Percentiles rank a stretch among this genome's conserved stretches.
Evolutionary conservation across 2,113 vertebrate genomes (phyloP).

Genomic region (Galbula dea): DNA sequence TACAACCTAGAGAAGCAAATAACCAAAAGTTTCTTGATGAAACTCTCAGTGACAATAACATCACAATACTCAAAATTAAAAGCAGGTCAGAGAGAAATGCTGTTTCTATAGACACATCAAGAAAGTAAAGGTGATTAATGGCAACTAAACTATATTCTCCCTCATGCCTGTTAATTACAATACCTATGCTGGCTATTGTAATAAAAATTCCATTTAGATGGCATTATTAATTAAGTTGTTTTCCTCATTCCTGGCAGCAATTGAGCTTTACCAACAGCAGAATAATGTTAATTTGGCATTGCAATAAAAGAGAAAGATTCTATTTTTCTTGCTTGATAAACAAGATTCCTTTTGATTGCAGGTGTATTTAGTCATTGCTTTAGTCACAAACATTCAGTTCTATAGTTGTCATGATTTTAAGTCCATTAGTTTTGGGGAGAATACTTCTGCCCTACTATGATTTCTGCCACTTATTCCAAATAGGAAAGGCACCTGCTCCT

Average conservation of each 20-base stretch:
- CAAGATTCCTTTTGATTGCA: background rate
- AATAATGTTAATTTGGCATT: slow-evolving; percentile 25
- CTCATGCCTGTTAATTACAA: slow-evolving; percentile 24
- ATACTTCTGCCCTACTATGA: background rate
- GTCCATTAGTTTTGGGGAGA: background rate
- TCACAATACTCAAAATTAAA: slow-evolving; percentile 21
- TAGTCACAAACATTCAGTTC: background rate
- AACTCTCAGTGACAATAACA: background rate
- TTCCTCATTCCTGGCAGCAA: slow-evolving; percentile 42
- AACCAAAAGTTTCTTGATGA: background rate
- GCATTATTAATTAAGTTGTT: slow-evolving; percentile 53
- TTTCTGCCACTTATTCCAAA: background rate
- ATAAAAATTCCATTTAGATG: slow-evolving; percentile 47
- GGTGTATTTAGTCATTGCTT: background rate
- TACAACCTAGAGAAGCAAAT: background rate
- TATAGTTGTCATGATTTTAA: background rate
- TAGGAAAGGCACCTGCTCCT: background rate
- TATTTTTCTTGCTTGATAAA: background rate
- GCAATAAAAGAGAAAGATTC: slow-evolving; percentile 38
- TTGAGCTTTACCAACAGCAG: slow-evolving; percentile 29
- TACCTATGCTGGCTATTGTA: slow-evolving; percentile 11
- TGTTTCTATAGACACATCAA: background rate
- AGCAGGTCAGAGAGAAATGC: background rate
- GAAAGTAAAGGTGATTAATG: slow-evolving; percentile 40
- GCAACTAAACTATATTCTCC: background rate